Percentiles rank a stretch among this genome's conserved stretches.
phyloP scores from a whole-genome alignment of 2,888 invertebrate genomes.

The Volucella bombylans region DNA sequence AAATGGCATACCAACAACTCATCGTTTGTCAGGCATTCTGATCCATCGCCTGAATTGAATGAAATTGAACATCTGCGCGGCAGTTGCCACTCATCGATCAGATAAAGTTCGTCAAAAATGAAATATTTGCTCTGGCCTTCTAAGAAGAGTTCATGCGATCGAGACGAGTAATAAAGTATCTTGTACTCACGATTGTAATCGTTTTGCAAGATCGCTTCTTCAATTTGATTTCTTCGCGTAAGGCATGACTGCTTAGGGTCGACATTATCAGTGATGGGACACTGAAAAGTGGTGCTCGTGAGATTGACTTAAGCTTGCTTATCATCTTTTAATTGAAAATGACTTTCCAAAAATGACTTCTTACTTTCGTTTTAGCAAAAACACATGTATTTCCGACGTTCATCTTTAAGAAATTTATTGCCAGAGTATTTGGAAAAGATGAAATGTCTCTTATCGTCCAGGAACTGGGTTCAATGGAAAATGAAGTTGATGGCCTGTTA shows the following conservation, averaged over 20 bases:
- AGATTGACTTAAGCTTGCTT: slow-evolving; percentile 3
- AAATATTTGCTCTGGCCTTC: slow-evolving; percentile 1
- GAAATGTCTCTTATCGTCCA: slow-evolving; percentile 47
- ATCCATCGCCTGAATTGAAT: not conserved
- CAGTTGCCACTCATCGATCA: slow-evolving; percentile 42
- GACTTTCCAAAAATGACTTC: slow-evolving; percentile 7
- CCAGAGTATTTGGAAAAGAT: slow-evolving; percentile 7
- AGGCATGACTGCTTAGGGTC: not conserved
- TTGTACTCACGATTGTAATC: not conserved
- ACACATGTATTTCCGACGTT: not conserved
- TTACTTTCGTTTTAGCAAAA: no score
- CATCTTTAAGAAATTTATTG: slow-evolving; percentile 31
- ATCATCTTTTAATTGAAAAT: slow-evolving; percentile 26
- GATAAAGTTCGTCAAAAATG: slow-evolving; percentile 37
- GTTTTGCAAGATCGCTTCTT: not conserved
- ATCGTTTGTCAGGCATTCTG: not conserved
- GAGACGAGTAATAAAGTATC: not conserved
- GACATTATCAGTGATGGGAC: slow-evolving; percentile 31
- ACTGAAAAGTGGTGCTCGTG: slow-evolving; percentile 8
- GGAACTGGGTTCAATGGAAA: not conserved
- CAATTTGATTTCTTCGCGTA: not conserved
- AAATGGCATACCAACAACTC: slow-evolving; percentile 5
- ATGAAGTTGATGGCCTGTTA: slow-evolving; percentile 54
- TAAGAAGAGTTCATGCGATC: not conserved
- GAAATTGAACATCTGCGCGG: slow-evolving; percentile 45